Evolutionary conservation across 1,140 invertebrate species (phyloP).

Genomic region (Rhysida immarginata): DNA sequence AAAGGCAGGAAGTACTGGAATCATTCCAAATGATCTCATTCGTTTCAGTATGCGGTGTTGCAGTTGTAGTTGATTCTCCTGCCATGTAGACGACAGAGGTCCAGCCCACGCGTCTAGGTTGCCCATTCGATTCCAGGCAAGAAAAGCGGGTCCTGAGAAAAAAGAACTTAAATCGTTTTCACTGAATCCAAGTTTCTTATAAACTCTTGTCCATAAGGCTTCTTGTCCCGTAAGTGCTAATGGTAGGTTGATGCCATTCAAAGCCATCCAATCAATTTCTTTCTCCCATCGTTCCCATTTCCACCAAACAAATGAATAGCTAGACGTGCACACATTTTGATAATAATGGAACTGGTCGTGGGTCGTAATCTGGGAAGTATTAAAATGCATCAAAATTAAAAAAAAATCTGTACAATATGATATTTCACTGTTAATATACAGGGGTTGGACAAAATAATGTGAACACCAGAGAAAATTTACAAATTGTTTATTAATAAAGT

Average conservation of each 20-base stretch:
- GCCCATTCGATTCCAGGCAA: conserved; percentile 92
- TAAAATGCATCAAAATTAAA: too few species aligned
- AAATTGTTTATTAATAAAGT: too few species aligned
- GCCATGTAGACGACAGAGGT: conserved; percentile 53
- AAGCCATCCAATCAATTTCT: conserved; percentile 93
- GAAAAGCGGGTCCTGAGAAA: conserved; percentile 82
- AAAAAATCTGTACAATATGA: too few species aligned
- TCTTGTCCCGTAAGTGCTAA: conserved; percentile 81
- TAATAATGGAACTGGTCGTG: conserved; percentile 68
- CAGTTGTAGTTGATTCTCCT: conserved; percentile 44
- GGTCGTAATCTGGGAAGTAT: not conserved
- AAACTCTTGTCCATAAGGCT: conserved; percentile 63
- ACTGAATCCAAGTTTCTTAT: conserved; percentile 53
- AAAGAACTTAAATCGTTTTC: conserved; percentile 58
- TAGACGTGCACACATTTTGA: conserved; percentile 83
- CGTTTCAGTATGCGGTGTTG: conserved; percentile 59
- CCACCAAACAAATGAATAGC: conserved; percentile 89
- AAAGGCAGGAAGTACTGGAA: conserved; percentile 76
- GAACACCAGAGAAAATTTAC: too few species aligned
- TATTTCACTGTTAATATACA: too few species aligned
- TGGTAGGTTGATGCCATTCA: conserved; percentile 81
- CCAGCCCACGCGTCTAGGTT: conserved; percentile 82
- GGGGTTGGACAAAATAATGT: too few species aligned
- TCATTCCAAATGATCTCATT: conserved; percentile 70
- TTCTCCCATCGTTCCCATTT: conserved; percentile 58